Conservation (phyloP, 1,140 invertebrate genomes). For the Armadillidium nasatum region DNA sequence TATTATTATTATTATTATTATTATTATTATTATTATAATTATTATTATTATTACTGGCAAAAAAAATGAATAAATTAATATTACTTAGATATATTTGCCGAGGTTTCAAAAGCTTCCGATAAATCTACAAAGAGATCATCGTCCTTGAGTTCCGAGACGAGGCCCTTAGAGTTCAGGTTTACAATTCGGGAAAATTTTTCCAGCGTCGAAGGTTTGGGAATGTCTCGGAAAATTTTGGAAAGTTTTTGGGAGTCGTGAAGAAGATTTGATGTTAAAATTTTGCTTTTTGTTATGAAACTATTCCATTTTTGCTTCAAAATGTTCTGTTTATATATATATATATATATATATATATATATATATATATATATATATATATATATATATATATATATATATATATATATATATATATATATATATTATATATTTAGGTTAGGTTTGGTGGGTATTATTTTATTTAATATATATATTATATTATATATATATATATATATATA, state of each 20-base stretch:
- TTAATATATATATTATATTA: no score
- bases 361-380: no score
- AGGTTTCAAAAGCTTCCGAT: neutral
- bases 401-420: no score
- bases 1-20: no score
- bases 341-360: no score
- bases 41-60: no score
- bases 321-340: neutral
- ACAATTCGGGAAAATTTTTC: neutral
- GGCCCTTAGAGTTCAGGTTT: neutral
- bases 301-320: neutral
- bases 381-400: no score
- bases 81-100: neutral
- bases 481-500: no score
- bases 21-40: no score
- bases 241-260: neutral
- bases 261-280: neutral
- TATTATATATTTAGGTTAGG: no score
- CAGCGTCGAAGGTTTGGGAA: neutral
- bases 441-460: no score
- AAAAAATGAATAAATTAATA: neutral
- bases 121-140: neutral
- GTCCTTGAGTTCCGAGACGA: neutral
- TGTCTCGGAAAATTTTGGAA: neutral
- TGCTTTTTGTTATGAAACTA: neutral